These are phyloP conservation scores for Trichacis sp. DNA, from an alignment of 2,888 invertebrate genomes.

Conservation along the genomic window DNA sequence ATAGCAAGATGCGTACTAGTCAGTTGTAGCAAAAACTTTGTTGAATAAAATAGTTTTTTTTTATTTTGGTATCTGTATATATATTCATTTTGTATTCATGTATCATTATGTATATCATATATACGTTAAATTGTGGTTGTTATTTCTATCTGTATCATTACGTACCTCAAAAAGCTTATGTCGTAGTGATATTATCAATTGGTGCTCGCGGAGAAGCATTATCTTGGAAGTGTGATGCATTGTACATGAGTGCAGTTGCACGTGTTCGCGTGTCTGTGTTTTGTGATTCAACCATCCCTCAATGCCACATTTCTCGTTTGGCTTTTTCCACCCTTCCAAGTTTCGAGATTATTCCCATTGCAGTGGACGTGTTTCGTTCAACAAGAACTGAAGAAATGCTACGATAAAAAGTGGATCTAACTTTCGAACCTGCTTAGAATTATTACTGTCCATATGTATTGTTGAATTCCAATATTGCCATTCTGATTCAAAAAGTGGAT, in stretches of 20 bases:
- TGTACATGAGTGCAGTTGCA: slow-evolving; percentile 37
- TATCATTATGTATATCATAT: slow-evolving; percentile 46
- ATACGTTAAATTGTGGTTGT: slow-evolving; percentile 50
- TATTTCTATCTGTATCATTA: slow-evolving; percentile 47
- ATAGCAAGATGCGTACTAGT: slow-evolving; percentile 64
- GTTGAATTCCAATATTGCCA: too few relatives aligned
- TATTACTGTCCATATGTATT: too few relatives aligned
- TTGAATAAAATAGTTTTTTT: slow-evolving; percentile 66
- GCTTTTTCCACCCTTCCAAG: slow-evolving; percentile 12
- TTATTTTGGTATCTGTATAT: slow-evolving; percentile 56
- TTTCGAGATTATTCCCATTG: slow-evolving; percentile 19
- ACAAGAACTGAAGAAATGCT: too few relatives aligned
- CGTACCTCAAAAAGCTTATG: slow-evolving; percentile 65
- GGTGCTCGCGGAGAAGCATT: slow-evolving; percentile 60
- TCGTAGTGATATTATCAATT: slow-evolving; percentile 66
- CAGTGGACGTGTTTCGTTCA: slow-evolving; percentile 23
- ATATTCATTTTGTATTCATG: slow-evolving; percentile 53
- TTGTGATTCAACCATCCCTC: slow-evolving; percentile 28
- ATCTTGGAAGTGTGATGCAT: slow-evolving; percentile 33
- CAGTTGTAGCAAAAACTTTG: slow-evolving; percentile 67
- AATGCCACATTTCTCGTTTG: slow-evolving; percentile 33
- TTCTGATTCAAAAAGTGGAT: too few relatives aligned
- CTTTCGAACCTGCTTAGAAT: too few relatives aligned
- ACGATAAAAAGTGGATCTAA: too few relatives aligned
- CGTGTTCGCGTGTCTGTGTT: slow-evolving; percentile 18